A percentile compares a stretch with the other conserved stretches of the same genome.
phyloP scores from a whole-genome alignment of 2,888 invertebrate species.

The Ophion ellenae region DNA sequence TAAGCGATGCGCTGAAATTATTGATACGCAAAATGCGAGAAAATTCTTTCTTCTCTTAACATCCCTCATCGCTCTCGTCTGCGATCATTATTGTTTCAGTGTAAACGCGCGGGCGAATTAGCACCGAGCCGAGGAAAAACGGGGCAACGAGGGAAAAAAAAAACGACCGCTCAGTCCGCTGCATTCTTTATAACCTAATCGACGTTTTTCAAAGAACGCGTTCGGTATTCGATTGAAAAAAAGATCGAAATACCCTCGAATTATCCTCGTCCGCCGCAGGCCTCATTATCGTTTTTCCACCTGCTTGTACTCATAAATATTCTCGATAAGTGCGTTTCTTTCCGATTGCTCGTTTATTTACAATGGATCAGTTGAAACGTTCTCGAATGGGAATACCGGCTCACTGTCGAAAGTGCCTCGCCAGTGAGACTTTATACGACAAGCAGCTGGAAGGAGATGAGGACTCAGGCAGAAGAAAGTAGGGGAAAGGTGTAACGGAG shows the following conservation, averaged over 20 bases:
- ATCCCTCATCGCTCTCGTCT: not conserved
- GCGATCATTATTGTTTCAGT: slow-evolving; percentile 46
- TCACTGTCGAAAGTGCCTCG: not conserved
- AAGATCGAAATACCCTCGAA: slow-evolving; percentile 29
- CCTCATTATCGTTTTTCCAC: slow-evolving; percentile 12
- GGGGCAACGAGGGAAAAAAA: not conserved
- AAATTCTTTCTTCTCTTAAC: slow-evolving; percentile 2
- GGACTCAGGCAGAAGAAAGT: not conserved
- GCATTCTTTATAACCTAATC: slow-evolving; percentile 43
- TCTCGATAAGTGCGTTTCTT: not conserved
- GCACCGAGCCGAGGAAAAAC: not conserved
- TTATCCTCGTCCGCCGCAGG: slow-evolving; percentile 3
- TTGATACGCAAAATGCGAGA: slow-evolving; percentile 3
- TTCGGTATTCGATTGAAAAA: not conserved
- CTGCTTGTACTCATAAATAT: slow-evolving; percentile 1
- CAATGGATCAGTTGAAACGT: not conserved
- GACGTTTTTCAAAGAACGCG: not conserved
- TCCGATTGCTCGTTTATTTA: not conserved
- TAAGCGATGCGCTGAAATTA: slow-evolving; percentile 34
- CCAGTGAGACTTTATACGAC: not conserved
- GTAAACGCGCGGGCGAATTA: slow-evolving; percentile 9
- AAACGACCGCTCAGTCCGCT: not conserved
- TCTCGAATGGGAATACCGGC: not conserved
- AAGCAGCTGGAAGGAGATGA: not conserved
- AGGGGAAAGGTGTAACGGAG: not conserved